phyloP scores from a whole-genome alignment of 2,888 invertebrate species.

The Molorchus minor region DNA sequence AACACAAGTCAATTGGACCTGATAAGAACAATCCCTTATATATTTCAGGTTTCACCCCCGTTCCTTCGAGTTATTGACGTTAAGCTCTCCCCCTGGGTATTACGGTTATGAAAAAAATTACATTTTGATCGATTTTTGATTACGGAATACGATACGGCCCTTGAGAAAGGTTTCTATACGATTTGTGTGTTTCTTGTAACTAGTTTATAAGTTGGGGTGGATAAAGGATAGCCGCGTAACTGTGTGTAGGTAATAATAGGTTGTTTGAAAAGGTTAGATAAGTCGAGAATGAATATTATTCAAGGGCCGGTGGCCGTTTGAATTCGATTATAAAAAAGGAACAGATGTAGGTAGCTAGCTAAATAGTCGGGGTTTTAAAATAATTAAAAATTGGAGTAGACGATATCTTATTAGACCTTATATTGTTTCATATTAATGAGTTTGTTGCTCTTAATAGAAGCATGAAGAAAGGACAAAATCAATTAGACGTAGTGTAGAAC shows the following conservation, averaged over 20 bases:
- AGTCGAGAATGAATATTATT: too few species aligned
- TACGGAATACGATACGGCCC: conserved; percentile 41
- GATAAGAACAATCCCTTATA: conserved; percentile 42
- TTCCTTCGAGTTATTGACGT: conserved; percentile 33
- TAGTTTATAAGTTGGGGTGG: conserved; percentile 27
- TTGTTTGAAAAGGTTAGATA: conserved; percentile 23
- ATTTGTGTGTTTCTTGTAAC: conserved; percentile 31
- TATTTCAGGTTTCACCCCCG: conserved; percentile 39
- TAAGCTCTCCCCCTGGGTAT: conserved; percentile 33
- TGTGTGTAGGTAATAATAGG: conserved; percentile 20
- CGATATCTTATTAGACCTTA: too few species aligned
- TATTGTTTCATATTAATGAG: too few species aligned
- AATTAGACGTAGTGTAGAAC: too few species aligned
- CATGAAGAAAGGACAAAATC: too few species aligned
- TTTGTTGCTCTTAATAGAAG: too few species aligned
- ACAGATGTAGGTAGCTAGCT: too few species aligned
- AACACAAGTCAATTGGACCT: conserved; percentile 43
- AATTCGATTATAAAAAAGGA: too few species aligned
- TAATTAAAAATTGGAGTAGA: too few species aligned
- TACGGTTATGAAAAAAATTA: conserved; percentile 38
- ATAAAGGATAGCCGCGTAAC: conserved; percentile 19
- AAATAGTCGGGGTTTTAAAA: too few species aligned
- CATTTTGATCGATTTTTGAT: conserved; percentile 46
- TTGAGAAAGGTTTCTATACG: conserved; percentile 36
- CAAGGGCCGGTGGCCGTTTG: too few species aligned